These are phyloP conservation scores for Larimichthys crocea DNA, from an alignment of 2,113 vertebrate genomes.

Conservation along the genomic window DNA sequence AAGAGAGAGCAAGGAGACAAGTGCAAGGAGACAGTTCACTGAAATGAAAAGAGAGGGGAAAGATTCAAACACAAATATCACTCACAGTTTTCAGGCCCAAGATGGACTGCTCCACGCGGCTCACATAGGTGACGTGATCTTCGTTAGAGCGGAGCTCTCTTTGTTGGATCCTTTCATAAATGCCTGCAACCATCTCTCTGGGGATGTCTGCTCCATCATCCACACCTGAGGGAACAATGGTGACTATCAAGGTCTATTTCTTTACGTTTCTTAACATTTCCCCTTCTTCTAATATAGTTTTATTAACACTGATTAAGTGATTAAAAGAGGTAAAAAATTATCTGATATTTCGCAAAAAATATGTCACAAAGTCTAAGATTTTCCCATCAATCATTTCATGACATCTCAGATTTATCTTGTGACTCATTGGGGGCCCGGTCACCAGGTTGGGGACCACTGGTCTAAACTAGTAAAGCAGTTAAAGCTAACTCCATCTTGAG, in stretches of 20 bases:
- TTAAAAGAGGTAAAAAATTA: too few species aligned
- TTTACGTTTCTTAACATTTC: too few species aligned
- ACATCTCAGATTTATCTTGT: too few species aligned
- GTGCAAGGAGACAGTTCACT: slow-evolving; percentile 5
- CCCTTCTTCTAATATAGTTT: too few species aligned
- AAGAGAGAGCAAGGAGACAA: slow-evolving; percentile 12
- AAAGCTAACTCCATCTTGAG: too few species aligned
- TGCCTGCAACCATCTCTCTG: slow-evolving; percentile 95
- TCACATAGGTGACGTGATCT: slow-evolving; percentile 98
- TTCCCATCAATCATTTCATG: too few species aligned
- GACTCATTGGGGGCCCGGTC: too few species aligned
- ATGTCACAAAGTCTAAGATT: too few species aligned
- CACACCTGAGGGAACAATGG: slow-evolving; percentile 86
- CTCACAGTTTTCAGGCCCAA: slow-evolving; percentile 98
- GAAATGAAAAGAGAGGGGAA: slow-evolving; percentile 6
- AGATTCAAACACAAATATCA: slow-evolving; percentile 29
- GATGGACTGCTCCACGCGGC: slow-evolving; percentile 98
- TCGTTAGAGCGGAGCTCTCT: slow-evolving; percentile 98
- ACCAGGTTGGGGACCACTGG: too few species aligned
- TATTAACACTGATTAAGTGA: too few species aligned
- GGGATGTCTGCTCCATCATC: slow-evolving; percentile 98
- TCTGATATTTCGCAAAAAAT: too few species aligned
- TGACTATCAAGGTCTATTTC: not conserved
- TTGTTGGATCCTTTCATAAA: slow-evolving; percentile 98
- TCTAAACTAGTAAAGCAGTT: too few species aligned